Evolutionary conservation across 2,797 vertebrate species (phyloP).

Genomic region (Vespertilio murinus): DNA sequence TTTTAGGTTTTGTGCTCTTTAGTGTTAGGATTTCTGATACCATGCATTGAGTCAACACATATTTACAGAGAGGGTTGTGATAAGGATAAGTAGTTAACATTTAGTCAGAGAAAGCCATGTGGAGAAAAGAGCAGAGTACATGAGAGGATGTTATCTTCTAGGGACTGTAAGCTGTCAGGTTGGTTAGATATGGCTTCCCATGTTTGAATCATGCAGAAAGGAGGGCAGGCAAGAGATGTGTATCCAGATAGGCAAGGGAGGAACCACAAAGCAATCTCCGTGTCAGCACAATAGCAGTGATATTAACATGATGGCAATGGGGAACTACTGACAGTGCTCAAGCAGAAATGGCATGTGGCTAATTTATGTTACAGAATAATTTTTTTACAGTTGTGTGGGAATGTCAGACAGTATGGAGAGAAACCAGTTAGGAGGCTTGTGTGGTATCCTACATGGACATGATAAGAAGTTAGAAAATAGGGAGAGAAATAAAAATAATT

Average conservation of each 20-base stretch:
- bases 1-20: conserved; percentile 5
- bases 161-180: background rate
- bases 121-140: background rate
- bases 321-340: background rate
- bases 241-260: background rate
- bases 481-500: background rate
- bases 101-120: background rate
- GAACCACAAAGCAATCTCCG: background rate
- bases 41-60: background rate
- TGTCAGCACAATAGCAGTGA: background rate
- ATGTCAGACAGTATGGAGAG: background rate
- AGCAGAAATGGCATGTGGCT: background rate
- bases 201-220: background rate
- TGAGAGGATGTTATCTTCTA: background rate
- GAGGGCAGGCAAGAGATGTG: background rate
- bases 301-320: background rate
- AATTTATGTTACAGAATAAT: background rate
- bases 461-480: background rate
- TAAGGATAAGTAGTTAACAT: background rate
- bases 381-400: background rate
- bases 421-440: background rate
- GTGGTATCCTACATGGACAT: background rate
- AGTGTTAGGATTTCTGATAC: conserved; percentile 7
- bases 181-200: background rate
- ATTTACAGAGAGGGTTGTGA: background rate